Base-by-base conservation (phyloP, 1,140 invertebrate species). In the Bursaphelenchus mucronatus region DNA sequence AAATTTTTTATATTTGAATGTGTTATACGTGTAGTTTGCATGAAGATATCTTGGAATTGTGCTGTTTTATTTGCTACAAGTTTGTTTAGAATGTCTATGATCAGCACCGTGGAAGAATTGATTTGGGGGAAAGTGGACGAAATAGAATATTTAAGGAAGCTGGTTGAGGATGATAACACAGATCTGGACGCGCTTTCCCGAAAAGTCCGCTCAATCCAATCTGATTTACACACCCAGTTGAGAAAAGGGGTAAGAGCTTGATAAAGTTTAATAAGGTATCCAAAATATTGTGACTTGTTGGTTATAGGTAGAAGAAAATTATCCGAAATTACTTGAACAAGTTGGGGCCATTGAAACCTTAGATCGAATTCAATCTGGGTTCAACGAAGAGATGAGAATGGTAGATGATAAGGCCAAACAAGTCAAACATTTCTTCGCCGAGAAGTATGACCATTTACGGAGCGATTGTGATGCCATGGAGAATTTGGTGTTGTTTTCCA, bases 291-390 rank as follows among this genome's bases (percentile, higher is more conserved):
- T 0, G 0, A 61, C 21, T n/a, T 21, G 39, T 41, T 21, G 30
- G 30, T 46, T 77, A 57, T 44, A 73, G 78, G 76, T 79, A 3
- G 77, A 79, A 59, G 78, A 78, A 30, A 81, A 79, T 53, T 80
- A 78, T 19, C 67, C 76, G 8, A 64, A 73, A 9, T 58, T 79
- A 8, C 63, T 79, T 15, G 77, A 79, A 55, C 77, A 79, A 67
- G 76, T 76, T 6, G 62, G 66, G 8, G 76, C 77, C 15, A 80
- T 79, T 39, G 76, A 79, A 58, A 55, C 68, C 8, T 58, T 79
- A 72, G 52, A 63, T 44, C 19, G 41, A 55, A 41, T 56, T 54
- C 56, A 67, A 21, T 43, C 59, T 13, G 47, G 74, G 13, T 74
- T 74, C 51, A 61, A 59, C 64, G 56, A 75, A 30, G 74, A 73